Conservation (phyloP, 2,113 vertebrate species). For the Tragelaphus imberbis region DNA sequence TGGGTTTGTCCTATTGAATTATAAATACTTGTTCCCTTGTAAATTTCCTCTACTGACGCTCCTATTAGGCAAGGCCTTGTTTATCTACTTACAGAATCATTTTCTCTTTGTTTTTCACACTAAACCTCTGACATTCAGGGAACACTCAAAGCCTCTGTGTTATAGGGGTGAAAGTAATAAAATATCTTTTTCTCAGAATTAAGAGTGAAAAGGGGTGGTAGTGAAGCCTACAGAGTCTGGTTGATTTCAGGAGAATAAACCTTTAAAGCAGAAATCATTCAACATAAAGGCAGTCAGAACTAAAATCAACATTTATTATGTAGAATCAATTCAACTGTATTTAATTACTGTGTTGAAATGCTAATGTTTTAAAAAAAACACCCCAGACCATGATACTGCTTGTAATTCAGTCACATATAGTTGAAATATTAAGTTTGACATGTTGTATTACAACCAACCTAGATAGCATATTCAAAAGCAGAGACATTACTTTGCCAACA, state of each 20-base stretch:
- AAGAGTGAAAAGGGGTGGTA: not conserved
- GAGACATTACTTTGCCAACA: no score
- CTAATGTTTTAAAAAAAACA: not conserved
- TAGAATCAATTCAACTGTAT: not conserved
- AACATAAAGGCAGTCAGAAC: not conserved
- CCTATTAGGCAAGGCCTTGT: not conserved
- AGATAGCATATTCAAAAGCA: no score
- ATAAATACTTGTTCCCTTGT: not conserved
- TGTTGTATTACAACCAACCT: no score
- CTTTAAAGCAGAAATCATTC: not conserved
- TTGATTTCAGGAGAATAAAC: not conserved
- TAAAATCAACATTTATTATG: not conserved
- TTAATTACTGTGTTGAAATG: not conserved
- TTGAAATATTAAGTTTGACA: not conserved
- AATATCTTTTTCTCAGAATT: not conserved
- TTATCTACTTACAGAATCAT: not conserved
- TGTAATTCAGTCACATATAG: not conserved
- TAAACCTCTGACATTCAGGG: not conserved
- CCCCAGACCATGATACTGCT: not conserved
- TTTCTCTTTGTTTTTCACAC: slow-evolving; percentile 14
- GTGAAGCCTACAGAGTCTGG: not conserved
- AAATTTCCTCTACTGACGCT: not conserved
- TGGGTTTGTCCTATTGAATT: not conserved
- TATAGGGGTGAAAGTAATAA: not conserved
- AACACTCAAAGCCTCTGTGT: not conserved